Percentiles rank a stretch among this genome's conserved stretches.
Conservation (phyloP, 2,888 invertebrate species). For the Leptodirus hochenwartii region DNA sequence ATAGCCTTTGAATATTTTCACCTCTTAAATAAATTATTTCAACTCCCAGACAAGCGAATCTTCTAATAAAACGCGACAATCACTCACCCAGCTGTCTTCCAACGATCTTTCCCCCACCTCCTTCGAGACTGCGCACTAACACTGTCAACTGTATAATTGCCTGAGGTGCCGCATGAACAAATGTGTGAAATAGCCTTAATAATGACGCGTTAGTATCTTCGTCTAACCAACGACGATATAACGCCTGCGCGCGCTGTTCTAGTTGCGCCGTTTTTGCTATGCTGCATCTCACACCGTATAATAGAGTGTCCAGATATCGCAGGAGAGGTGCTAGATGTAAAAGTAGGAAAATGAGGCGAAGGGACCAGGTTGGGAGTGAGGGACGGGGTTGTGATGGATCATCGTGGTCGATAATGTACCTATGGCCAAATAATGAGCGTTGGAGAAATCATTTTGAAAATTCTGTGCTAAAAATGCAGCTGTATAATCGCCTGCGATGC, state of each 20-base stretch:
- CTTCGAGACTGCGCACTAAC: constrained; percentile 13
- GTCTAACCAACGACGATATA: constrained; percentile 27
- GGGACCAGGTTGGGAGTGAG: constrained; percentile 26
- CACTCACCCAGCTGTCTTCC: not conserved
- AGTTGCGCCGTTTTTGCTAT: constrained; percentile 21
- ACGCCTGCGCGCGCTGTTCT: constrained; percentile 20
- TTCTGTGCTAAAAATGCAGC: too few relatives aligned
- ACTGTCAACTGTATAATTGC: constrained; percentile 27
- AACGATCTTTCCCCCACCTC: not conserved
- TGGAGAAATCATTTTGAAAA: not conserved
- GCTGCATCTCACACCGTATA: constrained; percentile 26
- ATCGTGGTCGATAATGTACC: constrained; percentile 30
- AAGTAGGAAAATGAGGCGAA: constrained; percentile 27
- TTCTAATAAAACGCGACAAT: too few relatives aligned
- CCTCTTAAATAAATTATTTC: not conserved
- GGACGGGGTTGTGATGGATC: constrained; percentile 26
- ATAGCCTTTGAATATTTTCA: constrained; percentile 5
- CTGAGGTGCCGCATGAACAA: constrained; percentile 28
- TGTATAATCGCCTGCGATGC: too few relatives aligned
- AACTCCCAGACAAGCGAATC: too few relatives aligned
- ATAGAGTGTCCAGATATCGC: constrained; percentile 27
- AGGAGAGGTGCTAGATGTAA: constrained; percentile 30
- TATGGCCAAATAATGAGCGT: constrained; percentile 17
- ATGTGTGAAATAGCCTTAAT: constrained; percentile 28
- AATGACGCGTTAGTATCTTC: constrained; percentile 29